These are phyloP conservation scores for Ernsta delagoae DNA, from an alignment of 2,888 invertebrate genomes.

Conservation along the genomic window DNA sequence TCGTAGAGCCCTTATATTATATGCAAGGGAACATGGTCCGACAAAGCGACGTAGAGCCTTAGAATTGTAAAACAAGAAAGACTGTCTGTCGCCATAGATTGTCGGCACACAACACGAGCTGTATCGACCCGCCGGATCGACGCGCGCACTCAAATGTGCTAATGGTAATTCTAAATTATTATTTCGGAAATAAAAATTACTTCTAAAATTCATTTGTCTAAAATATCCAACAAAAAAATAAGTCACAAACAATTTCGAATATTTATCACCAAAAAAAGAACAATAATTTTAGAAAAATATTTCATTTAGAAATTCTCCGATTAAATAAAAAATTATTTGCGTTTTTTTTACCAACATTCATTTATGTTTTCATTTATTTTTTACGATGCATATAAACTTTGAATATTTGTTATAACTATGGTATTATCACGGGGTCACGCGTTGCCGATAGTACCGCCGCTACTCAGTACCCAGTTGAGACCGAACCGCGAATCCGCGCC, in stretches of 20 bases:
- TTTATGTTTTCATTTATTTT: not conserved
- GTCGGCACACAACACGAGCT: slow-evolving; percentile 69
- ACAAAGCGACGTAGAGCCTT: slow-evolving; percentile 49
- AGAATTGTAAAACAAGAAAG: slow-evolving; percentile 73
- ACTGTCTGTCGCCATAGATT: slow-evolving; percentile 78
- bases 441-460: slow-evolving; percentile 59
- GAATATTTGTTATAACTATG: slow-evolving; percentile 10
- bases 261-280: not conserved
- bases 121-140: slow-evolving; percentile 76
- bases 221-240: not conserved
- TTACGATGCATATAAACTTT: not conserved
- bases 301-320: not conserved
- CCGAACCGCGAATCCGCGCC: slow-evolving; percentile 64
- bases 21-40: slow-evolving; percentile 40
- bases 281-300: not conserved
- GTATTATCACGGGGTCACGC: slow-evolving; percentile 38
- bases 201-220: not conserved
- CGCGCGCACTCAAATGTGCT: slow-evolving; percentile 74
- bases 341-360: too few species aligned
- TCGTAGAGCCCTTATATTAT: slow-evolving; percentile 25
- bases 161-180: slow-evolving; percentile 48
- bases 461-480: slow-evolving; percentile 73
- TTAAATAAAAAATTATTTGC: not conserved
- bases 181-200: slow-evolving; percentile 21
- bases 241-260: not conserved